These are phyloP conservation scores for Dicranocentrus wangi DNA, from an alignment of 2,888 invertebrate species.

Conservation along the genomic window DNA sequence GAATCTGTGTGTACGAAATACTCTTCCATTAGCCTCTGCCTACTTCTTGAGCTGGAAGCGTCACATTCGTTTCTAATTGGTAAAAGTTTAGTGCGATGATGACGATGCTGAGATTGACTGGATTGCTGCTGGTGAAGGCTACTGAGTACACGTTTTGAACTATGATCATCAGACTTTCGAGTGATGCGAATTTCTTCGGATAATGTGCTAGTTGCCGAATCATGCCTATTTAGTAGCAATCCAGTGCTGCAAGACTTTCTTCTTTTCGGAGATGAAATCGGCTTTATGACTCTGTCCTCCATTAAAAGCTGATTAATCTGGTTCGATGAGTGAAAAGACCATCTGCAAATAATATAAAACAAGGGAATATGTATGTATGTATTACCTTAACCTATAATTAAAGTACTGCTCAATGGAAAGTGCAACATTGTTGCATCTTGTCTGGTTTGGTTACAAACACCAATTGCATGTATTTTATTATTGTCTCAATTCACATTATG, in stretches of 20 bases:
- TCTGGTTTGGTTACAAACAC: too few species aligned
- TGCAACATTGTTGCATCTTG: too few species aligned
- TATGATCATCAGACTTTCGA: neutral
- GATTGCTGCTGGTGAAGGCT: conserved; percentile 5
- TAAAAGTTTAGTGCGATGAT: neutral
- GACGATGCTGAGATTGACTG: neutral
- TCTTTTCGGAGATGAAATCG: conserved; percentile 13
- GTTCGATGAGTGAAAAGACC: conserved; percentile 48
- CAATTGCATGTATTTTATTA: too few species aligned
- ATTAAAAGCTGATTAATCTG: conserved; percentile 20
- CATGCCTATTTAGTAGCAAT: too few species aligned
- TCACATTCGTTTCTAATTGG: neutral
- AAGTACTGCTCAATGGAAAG: too few species aligned
- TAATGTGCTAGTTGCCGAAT: neutral
- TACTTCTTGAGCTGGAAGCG: neutral
- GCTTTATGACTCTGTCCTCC: conserved; percentile 27
- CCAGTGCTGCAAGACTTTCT: neutral
- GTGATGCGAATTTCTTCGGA: neutral
- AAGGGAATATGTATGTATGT: neutral
- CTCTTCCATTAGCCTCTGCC: conserved; percentile 14
- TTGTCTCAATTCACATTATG: too few species aligned
- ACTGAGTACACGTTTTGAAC: conserved; percentile 28
- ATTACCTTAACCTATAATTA: conserved; percentile 1
- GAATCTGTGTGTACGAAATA: neutral
- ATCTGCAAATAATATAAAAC: conserved; percentile 23